These are phyloP conservation scores for Calephelis virginiensis DNA, from an alignment of 1,140 invertebrate species.

Conservation along the genomic window DNA sequence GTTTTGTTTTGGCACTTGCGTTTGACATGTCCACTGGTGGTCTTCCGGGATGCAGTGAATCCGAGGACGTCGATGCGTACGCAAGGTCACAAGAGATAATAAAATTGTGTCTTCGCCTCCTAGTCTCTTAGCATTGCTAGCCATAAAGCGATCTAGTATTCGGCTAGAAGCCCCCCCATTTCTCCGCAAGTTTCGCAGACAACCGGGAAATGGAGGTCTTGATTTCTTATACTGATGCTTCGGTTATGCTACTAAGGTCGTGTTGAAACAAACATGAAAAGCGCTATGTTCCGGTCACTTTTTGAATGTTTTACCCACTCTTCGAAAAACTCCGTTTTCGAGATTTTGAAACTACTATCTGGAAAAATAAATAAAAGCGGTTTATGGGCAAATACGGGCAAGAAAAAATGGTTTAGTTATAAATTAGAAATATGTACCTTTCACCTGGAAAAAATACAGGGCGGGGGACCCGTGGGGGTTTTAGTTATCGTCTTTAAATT, in stretches of 20 bases:
- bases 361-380: background rate
- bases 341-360: slow-evolving; percentile 17
- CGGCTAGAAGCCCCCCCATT: too few species aligned
- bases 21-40: too few species aligned
- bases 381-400: background rate
- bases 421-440: slow-evolving; percentile 6
- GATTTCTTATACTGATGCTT: background rate
- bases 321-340: slow-evolving; percentile 12
- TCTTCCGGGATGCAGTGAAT: too few species aligned
- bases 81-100: too few species aligned
- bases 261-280: background rate
- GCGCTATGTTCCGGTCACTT: too few species aligned
- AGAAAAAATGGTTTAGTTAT: slow-evolving; percentile 17
- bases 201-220: background rate
- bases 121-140: too few species aligned
- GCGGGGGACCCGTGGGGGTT: background rate
- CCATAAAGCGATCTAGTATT: too few species aligned
- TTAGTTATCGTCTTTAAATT: slow-evolving; percentile 13
- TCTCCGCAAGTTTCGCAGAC: too few species aligned
- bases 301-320: background rate
- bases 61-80: too few species aligned
- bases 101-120: too few species aligned
- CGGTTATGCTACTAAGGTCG: background rate
- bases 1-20: too few species aligned
- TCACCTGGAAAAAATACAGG: slow-evolving; percentile 8